Conservation (phyloP, 2,113 vertebrate genomes). For the Corythornis madagascariensis region DNA sequence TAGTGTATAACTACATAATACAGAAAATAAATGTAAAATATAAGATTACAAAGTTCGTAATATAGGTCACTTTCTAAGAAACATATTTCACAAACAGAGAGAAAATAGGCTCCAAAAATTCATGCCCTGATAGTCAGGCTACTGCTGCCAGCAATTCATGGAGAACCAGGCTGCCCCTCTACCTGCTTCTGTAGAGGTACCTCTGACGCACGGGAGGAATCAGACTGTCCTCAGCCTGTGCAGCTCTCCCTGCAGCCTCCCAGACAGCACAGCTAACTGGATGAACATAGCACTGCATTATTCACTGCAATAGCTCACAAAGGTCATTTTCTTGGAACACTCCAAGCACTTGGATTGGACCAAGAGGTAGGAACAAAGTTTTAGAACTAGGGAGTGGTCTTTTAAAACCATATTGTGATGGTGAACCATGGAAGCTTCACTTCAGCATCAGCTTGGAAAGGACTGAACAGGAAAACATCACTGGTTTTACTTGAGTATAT, state of each 20-base stretch:
- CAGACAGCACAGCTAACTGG: neutral
- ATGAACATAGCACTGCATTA: neutral
- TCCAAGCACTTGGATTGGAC: neutral
- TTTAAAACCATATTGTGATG: neutral
- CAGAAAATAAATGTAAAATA: neutral
- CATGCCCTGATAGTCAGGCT: neutral
- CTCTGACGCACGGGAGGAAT: neutral
- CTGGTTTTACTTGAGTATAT: neutral
- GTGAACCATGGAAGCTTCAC: neutral
- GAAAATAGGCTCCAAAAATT: neutral
- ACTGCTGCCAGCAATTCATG: neutral
- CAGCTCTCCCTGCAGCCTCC: neutral
- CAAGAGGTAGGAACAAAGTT: neutral
- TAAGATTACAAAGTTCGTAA: neutral
- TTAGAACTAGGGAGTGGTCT: neutral
- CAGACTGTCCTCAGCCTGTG: neutral
- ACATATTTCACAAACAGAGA: neutral
- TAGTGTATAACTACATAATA: neutral
- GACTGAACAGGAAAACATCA: neutral
- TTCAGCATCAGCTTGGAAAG: neutral
- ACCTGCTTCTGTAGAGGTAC: rapidly evolving
- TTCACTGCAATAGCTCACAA: neutral
- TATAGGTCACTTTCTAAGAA: neutral
- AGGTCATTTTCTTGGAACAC: neutral
- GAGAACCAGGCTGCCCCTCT: neutral